Conservation (phyloP, 2,113 vertebrate species). For the Oncorhynchus masou region DNA sequence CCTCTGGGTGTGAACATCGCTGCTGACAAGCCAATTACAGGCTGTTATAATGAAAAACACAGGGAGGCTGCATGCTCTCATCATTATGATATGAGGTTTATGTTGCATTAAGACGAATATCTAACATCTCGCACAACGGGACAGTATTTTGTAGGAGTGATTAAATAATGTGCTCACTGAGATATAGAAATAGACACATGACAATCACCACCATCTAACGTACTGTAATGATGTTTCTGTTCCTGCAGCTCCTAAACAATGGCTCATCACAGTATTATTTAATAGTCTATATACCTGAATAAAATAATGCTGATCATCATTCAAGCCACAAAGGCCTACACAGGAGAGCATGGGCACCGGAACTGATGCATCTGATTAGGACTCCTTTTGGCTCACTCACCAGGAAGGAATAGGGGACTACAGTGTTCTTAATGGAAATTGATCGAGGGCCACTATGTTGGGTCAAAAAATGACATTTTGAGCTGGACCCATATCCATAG, state of each 20-base stretch:
- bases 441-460: constrained; percentile 37
- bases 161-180: constrained; percentile 13
- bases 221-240: constrained; percentile 24
- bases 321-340: constrained; percentile 25
- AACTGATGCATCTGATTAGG: constrained; percentile 33
- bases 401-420: constrained; percentile 30
- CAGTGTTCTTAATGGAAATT: constrained; percentile 44
- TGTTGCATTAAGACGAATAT: constrained; percentile 20
- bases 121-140: constrained; percentile 9
- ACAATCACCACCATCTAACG: constrained; percentile 10
- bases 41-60: constrained; percentile 19
- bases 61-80: constrained; percentile 1
- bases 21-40: constrained; percentile 27
- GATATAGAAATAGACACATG: constrained; percentile 36
- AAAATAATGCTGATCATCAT: constrained; percentile 38
- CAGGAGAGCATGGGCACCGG: constrained; percentile 6
- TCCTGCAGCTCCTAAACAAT: background rate
- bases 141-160: constrained; percentile 15
- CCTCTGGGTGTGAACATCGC: background rate
- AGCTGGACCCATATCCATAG: background rate
- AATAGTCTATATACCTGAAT: constrained; percentile 11
- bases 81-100: constrained; percentile 7
- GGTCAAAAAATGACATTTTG: constrained; percentile 39
- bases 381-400: constrained; percentile 29
- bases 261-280: too few relatives aligned